Base-by-base conservation (phyloP, 2,888 invertebrate genomes). In the Athalia circularis region DNA sequence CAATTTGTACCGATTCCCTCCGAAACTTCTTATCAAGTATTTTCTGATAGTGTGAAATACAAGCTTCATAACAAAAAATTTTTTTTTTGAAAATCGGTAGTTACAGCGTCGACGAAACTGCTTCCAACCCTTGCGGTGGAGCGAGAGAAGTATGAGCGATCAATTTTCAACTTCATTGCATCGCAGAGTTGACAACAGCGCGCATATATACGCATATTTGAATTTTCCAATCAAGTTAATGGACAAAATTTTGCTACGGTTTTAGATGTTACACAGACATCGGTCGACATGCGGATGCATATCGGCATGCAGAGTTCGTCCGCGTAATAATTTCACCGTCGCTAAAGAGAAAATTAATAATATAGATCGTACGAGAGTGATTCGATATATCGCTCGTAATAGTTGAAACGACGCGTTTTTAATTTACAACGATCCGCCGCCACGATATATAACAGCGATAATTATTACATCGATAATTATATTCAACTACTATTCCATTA, bases 141-240 rank as follows among this genome's bases (percentile, higher is more conserved):
- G 9, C 43, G 43, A 29, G 2, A 9, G 43, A 11, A 64, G 9
- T 43, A 64, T 64, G 29, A 64, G 43, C 64, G 29, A 64, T 64
- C 45, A 64, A 64, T 65, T 65, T n/a, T 4, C 13, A 65, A 48
- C 65, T 48, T 65, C 65, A 48, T 52, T 67, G n/a, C 29, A 5
- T 52, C 50, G 29, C 11, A 29, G 13, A 67, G 52, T 67, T 67
- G 67, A 67, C 67, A 52, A 67, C 67, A 13, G 11, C 29, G 4
- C 13, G 7, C 5, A 7, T 61, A 61, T 61, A 15, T 5, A 3
- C 13, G 13, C 52, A 6, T 61, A n/a, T 61, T 57, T 57, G 43
- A 70, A 70, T 43, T 43, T 57, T 43, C 70, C 57, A 70, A 70
- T 70, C 70, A 57, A 45, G 57, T 6, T 70, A 70, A 68, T 52